Evolutionary conservation across 2,113 vertebrate species (phyloP).

Genomic region (Chionis minor): DNA sequence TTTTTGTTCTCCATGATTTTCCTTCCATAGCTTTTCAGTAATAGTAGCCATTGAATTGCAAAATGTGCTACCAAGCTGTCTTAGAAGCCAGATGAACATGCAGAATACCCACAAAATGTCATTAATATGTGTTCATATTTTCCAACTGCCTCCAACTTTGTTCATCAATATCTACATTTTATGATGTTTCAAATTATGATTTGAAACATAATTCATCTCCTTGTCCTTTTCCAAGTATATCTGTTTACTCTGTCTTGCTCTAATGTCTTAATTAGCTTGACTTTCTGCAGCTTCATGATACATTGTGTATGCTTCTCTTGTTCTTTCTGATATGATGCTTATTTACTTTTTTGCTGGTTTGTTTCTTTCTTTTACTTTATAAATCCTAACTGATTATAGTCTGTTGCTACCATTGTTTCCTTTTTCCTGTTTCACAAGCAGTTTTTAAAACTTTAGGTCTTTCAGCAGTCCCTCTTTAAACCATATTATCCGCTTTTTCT

Average conservation of each 20-base stretch:
- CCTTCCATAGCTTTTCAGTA: not conserved
- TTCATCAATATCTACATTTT: not conserved
- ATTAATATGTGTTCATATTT: not conserved
- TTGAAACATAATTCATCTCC: not conserved
- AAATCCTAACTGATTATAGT: not conserved
- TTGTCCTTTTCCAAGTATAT: not conserved
- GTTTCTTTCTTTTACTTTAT: not conserved
- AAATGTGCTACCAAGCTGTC: not conserved
- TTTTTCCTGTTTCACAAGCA: not conserved
- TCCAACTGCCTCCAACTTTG: not conserved
- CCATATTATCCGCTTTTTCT: not conserved
- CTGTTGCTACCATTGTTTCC: not conserved
- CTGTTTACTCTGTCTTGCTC: not conserved
- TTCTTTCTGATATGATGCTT: not conserved
- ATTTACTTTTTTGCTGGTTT: not conserved
- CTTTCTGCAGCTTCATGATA: not conserved
- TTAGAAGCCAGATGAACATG: not conserved
- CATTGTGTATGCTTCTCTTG: fast-evolving
- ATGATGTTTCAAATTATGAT: not conserved
- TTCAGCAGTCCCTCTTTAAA: not conserved
- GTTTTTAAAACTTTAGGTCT: not conserved
- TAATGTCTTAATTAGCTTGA: not conserved
- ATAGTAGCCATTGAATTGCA: not conserved
- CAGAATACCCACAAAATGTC: not conserved
- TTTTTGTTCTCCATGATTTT: not conserved